phyloP scores from a whole-genome alignment of 2,888 invertebrate species.

The Drosophila stalkeri region DNA sequence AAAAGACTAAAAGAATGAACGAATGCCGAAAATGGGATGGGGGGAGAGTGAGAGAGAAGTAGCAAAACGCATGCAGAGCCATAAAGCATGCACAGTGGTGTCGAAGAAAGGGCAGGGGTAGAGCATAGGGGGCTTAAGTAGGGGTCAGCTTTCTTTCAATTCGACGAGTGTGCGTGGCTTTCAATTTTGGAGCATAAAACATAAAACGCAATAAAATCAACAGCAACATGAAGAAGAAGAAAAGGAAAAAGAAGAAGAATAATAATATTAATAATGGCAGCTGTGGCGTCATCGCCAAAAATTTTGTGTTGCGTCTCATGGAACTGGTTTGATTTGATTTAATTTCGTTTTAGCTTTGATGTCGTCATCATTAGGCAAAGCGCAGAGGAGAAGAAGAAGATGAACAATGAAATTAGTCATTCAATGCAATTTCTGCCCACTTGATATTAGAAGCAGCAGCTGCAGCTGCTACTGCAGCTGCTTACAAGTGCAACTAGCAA shows the following conservation, averaged over 20 bases:
- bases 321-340: slow-evolving; percentile 65
- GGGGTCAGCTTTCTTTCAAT: slow-evolving; percentile 42
- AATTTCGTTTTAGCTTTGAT: slow-evolving; percentile 51
- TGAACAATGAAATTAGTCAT: slow-evolving; percentile 66
- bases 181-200: slow-evolving; percentile 70
- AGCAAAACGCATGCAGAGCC: slow-evolving; percentile 22
- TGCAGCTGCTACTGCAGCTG: slow-evolving; percentile 56
- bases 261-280: slow-evolving; percentile 32
- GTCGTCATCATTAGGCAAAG: slow-evolving; percentile 52
- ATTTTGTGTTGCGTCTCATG: slow-evolving; percentile 53
- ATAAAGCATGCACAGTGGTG: slow-evolving; percentile 19
- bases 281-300: slow-evolving; percentile 79
- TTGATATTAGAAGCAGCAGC: slow-evolving; percentile 50
- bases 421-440: slow-evolving; percentile 75
- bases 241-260: slow-evolving; percentile 4
- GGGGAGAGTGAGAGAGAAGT: background rate
- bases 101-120: background rate
- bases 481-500: slow-evolving; percentile 66
- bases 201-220: slow-evolving; percentile 62
- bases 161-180: slow-evolving; percentile 53
- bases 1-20: slow-evolving; percentile 40
- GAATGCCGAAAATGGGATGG: background rate
- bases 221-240: background rate
- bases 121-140: background rate
- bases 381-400: slow-evolving; percentile 18